Evolutionary conservation across 2,113 vertebrate species (phyloP).

Genomic region (Ovis canadensis): DNA sequence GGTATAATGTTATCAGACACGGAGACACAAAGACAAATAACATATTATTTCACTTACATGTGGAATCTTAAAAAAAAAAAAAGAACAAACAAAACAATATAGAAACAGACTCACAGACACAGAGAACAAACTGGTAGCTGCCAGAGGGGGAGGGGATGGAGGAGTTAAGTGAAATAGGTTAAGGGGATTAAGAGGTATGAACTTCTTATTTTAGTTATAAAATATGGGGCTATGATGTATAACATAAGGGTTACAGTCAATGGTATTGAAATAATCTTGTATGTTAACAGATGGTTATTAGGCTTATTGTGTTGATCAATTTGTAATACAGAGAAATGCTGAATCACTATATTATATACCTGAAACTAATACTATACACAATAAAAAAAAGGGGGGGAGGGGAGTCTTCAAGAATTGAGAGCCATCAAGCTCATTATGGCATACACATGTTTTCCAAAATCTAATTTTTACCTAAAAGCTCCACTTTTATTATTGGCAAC

Average conservation of each 20-base stretch:
- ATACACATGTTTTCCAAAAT: not conserved
- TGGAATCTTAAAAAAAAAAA: not conserved
- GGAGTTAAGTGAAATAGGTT: not conserved
- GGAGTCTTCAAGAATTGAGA: not conserved
- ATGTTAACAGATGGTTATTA: not conserved
- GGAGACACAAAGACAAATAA: not conserved
- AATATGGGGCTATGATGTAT: not conserved
- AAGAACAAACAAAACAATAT: not conserved
- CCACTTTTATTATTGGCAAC: constrained; percentile 24
- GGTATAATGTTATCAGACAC: not conserved
- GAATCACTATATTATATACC: not conserved
- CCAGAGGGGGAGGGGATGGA: not conserved
- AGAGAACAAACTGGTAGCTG: not conserved
- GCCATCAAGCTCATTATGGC: not conserved
- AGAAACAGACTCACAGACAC: not conserved
- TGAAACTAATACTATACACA: not conserved
- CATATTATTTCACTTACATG: not conserved
- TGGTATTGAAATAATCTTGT: not conserved
- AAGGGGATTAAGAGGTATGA: not conserved
- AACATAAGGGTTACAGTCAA: not conserved
- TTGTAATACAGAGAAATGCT: not conserved
- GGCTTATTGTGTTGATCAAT: not conserved
- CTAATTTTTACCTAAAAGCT: constrained; percentile 20
- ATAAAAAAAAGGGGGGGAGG: not conserved
- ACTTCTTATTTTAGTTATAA: not conserved